A percentile compares a stretch with the other conserved stretches of the same genome.
Conservation (phyloP, 1,140 invertebrate genomes). For the Acyrthosiphon pisum region DNA sequence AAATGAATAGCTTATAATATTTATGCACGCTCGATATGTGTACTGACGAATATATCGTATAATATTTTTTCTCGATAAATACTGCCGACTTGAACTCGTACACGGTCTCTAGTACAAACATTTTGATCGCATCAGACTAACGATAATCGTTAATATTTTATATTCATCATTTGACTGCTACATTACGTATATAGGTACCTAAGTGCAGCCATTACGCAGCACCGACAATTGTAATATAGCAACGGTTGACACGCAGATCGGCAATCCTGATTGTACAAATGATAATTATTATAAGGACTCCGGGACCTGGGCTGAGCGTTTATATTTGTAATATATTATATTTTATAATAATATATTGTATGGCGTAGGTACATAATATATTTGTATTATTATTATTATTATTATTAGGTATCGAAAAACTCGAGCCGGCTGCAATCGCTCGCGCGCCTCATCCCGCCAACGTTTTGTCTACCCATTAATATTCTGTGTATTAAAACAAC, state of each 20-base stretch:
- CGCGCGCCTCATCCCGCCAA: background rate
- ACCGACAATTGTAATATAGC: background rate
- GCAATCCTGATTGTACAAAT: background rate
- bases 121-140: background rate
- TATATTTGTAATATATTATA: background rate
- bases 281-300: conserved; percentile 9
- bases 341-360: background rate
- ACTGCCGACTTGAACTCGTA: background rate
- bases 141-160: background rate
- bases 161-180: conserved; percentile 6
- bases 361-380: background rate
- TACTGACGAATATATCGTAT: background rate
- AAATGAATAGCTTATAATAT: background rate
- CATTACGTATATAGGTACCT: background rate
- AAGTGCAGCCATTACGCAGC: background rate
- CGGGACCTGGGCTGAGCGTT: background rate
- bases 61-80: background rate
- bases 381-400: background rate
- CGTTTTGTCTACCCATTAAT: conserved; percentile 7
- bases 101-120: background rate
- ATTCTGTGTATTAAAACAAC: background rate
- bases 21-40: background rate
- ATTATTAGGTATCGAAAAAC: conserved; percentile 14
- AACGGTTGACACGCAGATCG: conserved; percentile 33
- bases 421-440: conserved; percentile 23